Evolutionary conservation across 2,888 invertebrate genomes (phyloP), one percentile per base, ranked within the genome.

Genomic region (Eupithecia subfuscata): DNA sequence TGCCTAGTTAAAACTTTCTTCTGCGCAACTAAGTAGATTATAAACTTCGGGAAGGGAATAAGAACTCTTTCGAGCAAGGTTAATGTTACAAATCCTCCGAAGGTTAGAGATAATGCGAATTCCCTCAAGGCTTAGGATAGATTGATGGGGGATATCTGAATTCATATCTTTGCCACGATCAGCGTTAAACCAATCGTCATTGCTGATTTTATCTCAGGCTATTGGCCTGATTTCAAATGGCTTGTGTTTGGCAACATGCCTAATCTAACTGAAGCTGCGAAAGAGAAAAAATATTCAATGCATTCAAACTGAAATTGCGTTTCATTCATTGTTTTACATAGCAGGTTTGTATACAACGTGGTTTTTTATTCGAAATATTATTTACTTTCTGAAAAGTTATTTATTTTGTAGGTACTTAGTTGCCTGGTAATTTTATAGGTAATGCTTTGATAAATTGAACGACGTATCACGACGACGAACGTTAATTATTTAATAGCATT

Each of bases 91-190:
- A 68, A 68, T 68, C 40, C 8, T 40, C 43, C 6, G 43, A 25
- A 71, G 60, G 64, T 65, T 48, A 34, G n/a, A 37, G 65, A 67
- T 25, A 69, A 43, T 64, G 69, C 18, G 52, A 63, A 45, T 56
- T 65, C 34, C 37, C 52, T 63, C 71, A 71, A 76, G 73, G 45
- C 37, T 71, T 60, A 72, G 73, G 63, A 76, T 63, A 11, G 52
- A 74, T 74, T 71, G 71, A 63, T 52, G 71, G 67, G 52, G 52
- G 40, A 60, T 73, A 69, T n/a, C 63, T 34, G 48, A 64, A 43
- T 12, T 37, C 16, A 67, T 73, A 73, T 76, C 73, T 22, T 67
- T 37, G 68, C 63, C 76, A 71, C 69, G 65, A 74, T 76, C 76
- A 34, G 73, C 71, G 68, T 30, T 52, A 22, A 40, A 69, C 43